Conservation (phyloP, 2,113 vertebrate genomes). For the Esox niger region DNA sequence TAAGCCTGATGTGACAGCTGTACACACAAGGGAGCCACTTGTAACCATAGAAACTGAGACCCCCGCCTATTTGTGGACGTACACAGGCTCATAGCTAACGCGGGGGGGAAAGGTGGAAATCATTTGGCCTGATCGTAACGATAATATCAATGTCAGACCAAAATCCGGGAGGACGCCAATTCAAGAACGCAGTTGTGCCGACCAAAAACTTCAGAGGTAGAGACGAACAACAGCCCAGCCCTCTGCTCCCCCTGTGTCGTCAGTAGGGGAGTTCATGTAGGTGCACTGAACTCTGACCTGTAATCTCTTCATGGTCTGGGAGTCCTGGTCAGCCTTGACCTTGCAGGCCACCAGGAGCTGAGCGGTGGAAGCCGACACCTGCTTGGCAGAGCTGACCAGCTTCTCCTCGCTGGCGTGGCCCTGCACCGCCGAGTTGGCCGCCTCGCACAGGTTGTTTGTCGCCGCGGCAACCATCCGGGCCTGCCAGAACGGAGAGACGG, state of each 20-base stretch:
- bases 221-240: no score
- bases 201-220: no score
- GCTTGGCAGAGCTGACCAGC: constrained; percentile 94
- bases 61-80: no score
- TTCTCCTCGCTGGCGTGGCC: constrained; percentile 96
- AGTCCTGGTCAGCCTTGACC: constrained; percentile 97
- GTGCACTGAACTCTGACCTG: constrained; percentile 75
- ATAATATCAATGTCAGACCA: no score
- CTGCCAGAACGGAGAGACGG: constrained; percentile 51
- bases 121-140: no score
- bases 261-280: not conserved
- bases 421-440: constrained; percentile 91
- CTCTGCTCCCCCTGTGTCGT: no score
- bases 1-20: constrained; percentile 59
- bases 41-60: constrained; percentile 16
- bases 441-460: constrained; percentile 94
- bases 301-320: constrained; percentile 95
- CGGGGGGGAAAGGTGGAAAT: no score
- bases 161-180: no score
- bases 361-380: constrained; percentile 92
- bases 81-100: no score
- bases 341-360: constrained; percentile 97
- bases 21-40: constrained; percentile 38
- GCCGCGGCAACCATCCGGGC: constrained; percentile 95
- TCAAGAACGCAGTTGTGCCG: no score